Evolutionary conservation across 2,113 vertebrate genomes (phyloP).

Genomic region (Phocoena phocoena): DNA sequence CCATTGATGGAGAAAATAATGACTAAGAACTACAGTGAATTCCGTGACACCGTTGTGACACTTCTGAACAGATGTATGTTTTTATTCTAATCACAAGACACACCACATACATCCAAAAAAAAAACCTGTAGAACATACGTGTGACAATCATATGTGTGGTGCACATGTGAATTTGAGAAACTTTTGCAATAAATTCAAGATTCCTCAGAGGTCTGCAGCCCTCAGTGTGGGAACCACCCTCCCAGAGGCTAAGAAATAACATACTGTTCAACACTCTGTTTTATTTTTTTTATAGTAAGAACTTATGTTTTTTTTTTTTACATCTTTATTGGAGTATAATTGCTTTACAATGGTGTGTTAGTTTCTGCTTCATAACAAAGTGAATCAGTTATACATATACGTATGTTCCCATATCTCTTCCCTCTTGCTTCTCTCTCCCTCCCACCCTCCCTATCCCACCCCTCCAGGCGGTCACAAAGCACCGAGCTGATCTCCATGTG

Average conservation of each 20-base stretch:
- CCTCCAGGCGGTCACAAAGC: no score
- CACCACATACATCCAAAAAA: background rate
- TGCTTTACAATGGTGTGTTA: no score
- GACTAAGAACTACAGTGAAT: background rate
- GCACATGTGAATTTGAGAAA: background rate
- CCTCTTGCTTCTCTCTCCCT: no score
- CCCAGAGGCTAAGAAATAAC: background rate
- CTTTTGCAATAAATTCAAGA: background rate
- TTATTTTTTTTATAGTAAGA: no score
- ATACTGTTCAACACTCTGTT: background rate
- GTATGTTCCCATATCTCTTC: no score
- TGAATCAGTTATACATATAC: no score
- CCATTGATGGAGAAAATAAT: background rate
- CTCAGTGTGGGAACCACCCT: background rate
- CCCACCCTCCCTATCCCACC: no score
- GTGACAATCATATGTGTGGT: background rate
- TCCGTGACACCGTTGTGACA: background rate
- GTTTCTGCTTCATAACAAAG: no score
- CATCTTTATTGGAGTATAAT: no score
- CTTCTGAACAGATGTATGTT: constrained; percentile 10
- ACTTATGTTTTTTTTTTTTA: no score
- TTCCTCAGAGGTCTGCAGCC: background rate
- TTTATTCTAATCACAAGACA: background rate
- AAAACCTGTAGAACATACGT: background rate
- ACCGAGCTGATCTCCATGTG: no score